These are phyloP conservation scores for Ianthella basta DNA, from an alignment of 37 sponge, comb jelly and placozoan species.

Conservation along the genomic window DNA sequence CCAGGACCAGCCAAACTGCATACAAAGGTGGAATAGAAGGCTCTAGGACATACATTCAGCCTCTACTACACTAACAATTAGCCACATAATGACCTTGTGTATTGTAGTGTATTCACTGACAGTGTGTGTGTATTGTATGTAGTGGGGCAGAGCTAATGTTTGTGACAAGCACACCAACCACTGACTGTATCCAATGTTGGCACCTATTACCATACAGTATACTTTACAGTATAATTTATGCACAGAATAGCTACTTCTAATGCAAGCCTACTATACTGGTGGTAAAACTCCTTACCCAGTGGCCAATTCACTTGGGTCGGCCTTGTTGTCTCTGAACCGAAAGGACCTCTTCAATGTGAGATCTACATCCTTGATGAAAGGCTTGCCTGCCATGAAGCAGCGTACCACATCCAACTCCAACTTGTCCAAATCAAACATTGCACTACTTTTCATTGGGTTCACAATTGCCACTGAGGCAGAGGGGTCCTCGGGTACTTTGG, in stretches of 20 bases:
- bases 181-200: too few species aligned
- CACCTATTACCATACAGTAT: too few species aligned
- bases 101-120: too few species aligned
- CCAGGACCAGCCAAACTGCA: conserved; percentile 39
- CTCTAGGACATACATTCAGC: too few species aligned
- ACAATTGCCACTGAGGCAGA: neutral
- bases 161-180: too few species aligned
- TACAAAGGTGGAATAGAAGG: neutral
- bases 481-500: neutral
- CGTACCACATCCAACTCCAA: conserved; percentile 72
- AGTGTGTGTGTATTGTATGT: too few species aligned
- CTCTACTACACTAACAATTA: too few species aligned
- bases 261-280: too few species aligned
- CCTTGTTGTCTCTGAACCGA: conserved; percentile 49
- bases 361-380: conserved; percentile 33
- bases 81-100: too few species aligned
- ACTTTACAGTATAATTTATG: too few species aligned
- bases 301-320: neutral
- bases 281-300: neutral
- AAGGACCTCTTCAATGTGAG: conserved; percentile 45
- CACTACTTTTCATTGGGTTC: neutral
- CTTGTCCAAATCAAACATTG: conserved; percentile 50
- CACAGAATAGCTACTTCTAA: too few species aligned
- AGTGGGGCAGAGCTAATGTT: too few species aligned
- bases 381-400: conserved; percentile 74